Conservation (phyloP, 2,797 vertebrate species). For the Coracias cyanogaster region DNA sequence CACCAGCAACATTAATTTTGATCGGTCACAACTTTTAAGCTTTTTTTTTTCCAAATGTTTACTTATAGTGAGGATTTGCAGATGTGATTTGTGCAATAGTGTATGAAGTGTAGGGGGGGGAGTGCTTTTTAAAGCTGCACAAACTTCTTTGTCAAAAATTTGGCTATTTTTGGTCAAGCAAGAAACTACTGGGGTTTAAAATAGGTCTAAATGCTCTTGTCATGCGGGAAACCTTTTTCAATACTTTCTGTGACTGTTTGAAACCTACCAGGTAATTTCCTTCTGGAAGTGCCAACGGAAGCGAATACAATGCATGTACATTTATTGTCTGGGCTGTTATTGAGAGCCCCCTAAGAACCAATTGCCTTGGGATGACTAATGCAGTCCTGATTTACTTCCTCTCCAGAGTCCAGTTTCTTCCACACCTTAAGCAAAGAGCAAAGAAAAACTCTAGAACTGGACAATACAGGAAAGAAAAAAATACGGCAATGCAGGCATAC, state of each 20-base stretch:
- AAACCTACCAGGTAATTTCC: slow-evolving; percentile 1
- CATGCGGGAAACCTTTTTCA: background rate
- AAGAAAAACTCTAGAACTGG: background rate
- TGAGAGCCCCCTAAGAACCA: slow-evolving; percentile 4
- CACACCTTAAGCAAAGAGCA: slow-evolving; percentile 31
- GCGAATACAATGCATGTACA: background rate
- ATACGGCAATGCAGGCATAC: background rate
- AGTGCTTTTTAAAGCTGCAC: background rate
- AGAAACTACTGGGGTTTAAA: background rate
- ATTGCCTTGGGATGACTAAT: slow-evolving; percentile 34
- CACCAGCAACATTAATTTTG: background rate
- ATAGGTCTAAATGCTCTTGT: background rate
- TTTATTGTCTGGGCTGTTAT: slow-evolving; percentile 20
- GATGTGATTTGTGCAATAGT: background rate
- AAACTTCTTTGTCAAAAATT: background rate
- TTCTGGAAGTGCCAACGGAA: slow-evolving; percentile 15
- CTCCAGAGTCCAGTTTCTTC: slow-evolving; percentile 35
- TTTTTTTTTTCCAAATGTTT: background rate
- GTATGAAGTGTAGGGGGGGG: background rate
- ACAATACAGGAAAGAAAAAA: background rate
- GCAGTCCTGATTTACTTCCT: slow-evolving; percentile 43
- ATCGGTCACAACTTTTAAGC: background rate
- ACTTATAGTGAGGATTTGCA: background rate
- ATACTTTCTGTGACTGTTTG: background rate
- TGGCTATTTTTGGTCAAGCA: background rate